Percentiles rank a stretch among this genome's conserved stretches.
phyloP scores from a whole-genome alignment of 2,113 vertebrate species.

The Peucedramus taeniatus region DNA sequence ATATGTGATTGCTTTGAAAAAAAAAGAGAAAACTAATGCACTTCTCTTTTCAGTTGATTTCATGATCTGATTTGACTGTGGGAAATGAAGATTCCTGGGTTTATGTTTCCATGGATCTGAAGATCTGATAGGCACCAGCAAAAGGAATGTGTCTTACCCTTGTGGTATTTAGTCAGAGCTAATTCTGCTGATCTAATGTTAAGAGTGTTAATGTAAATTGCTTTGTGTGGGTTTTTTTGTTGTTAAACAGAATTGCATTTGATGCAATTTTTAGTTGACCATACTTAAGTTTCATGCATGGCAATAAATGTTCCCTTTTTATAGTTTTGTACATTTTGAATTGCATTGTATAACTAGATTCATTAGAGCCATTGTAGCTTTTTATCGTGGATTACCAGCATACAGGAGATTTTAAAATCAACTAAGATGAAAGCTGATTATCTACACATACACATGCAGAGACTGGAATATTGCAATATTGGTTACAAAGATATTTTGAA shows the following conservation, averaged over 20 bases:
- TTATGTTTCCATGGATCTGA: conserved; percentile 62
- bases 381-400: conserved; percentile 52
- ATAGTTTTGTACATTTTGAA: conserved; percentile 76
- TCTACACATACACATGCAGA: conserved; percentile 60
- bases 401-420: conserved; percentile 44
- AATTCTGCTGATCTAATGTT: conserved; percentile 63
- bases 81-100: conserved; percentile 54
- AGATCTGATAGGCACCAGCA: conserved; percentile 81
- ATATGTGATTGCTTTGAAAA: not conserved
- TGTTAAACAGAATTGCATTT: conserved; percentile 60
- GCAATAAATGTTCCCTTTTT: conserved; percentile 66
- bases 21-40: conserved; percentile 14
- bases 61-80: conserved; percentile 68
- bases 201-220: conserved; percentile 67
- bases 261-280: conserved; percentile 70
- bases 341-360: conserved; percentile 67
- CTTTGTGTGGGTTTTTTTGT: conserved; percentile 29
- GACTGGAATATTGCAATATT: conserved; percentile 65
- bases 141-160: conserved; percentile 69
- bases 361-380: conserved; percentile 21
- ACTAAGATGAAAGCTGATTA: conserved; percentile 48
- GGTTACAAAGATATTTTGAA: conserved; percentile 66
- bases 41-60: conserved; percentile 77
- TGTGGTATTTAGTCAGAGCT: conserved; percentile 65
- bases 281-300: conserved; percentile 61